Percentiles rank a stretch among this genome's conserved stretches.
Evolutionary conservation across 1,140 invertebrate species (phyloP).

Genomic region (Zaprionus camerounensis): DNA sequence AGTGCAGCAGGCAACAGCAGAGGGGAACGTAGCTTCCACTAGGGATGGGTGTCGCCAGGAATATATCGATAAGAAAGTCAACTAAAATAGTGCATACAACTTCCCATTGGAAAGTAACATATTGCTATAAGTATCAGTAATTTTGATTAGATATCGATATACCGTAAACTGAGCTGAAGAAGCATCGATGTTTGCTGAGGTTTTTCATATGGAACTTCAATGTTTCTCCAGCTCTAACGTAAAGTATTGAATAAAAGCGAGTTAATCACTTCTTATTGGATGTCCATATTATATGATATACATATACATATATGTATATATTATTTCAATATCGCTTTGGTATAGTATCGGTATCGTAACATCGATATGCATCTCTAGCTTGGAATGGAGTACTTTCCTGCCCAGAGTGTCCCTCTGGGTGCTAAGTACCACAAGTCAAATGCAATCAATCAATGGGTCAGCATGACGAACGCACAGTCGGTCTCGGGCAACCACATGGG

Average conservation of each 20-base stretch:
- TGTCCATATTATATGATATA: no score
- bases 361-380: background rate
- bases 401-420: slow-evolving; percentile 67
- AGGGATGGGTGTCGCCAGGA: background rate
- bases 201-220: no score
- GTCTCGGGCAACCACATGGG: slow-evolving; percentile 72
- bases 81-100: background rate
- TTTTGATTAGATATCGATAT: background rate
- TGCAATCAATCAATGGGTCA: slow-evolving; percentile 82
- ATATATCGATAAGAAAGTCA: slow-evolving; percentile 14
- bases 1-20: slow-evolving; percentile 24
- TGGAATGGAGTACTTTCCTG: background rate
- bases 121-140: background rate
- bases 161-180: no score
- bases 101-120: background rate
- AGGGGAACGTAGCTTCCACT: background rate
- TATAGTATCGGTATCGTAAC: background rate
- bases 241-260: no score
- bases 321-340: background rate
- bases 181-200: no score
- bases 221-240: no score
- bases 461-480: slow-evolving; percentile 44
- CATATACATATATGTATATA: no score
- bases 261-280: no score
- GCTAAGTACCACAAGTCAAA: slow-evolving; percentile 75